Percentiles rank a stretch among this genome's conserved stretches.
Evolutionary conservation across 2,797 vertebrate species (phyloP).

Genomic region (Euthynnus affinis): DNA sequence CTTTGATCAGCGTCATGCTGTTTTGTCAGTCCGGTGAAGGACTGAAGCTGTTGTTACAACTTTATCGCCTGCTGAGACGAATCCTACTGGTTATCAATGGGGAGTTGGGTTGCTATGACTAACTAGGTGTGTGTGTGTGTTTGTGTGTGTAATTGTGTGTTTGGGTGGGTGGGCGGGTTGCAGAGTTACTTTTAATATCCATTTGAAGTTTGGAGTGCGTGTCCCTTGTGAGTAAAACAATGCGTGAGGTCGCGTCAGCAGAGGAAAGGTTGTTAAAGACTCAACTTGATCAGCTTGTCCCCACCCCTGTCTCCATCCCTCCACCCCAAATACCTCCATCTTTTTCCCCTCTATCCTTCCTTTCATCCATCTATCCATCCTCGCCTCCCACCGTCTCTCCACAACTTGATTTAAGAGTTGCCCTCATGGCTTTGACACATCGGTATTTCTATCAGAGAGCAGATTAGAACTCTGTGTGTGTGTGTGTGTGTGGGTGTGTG

Average conservation of each 20-base stretch:
- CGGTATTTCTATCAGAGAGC: constrained; percentile 95
- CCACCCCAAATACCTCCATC: constrained; percentile 10
- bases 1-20: constrained; percentile 31
- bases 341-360: constrained; percentile 34
- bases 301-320: constrained; percentile 18
- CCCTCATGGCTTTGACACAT: constrained; percentile 95
- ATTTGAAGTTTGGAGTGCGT: constrained; percentile 2
- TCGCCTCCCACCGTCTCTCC: constrained; percentile 51
- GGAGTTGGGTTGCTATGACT: constrained; percentile 18
- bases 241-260: constrained; percentile 21
- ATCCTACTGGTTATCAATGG: constrained; percentile 12
- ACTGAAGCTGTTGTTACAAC: constrained; percentile 11
- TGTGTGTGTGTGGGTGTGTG: constrained; percentile 62
- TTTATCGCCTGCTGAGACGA: constrained; percentile 43
- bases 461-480: constrained; percentile 90
- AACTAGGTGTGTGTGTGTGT: constrained; percentile 29
- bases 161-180: background rate
- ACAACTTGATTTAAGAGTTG: constrained; percentile 95
- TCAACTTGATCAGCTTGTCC: constrained; percentile 45
- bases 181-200: constrained; percentile 39
- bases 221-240: constrained; percentile 23
- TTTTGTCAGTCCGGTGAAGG: constrained; percentile 30
- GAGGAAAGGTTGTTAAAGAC: constrained; percentile 33
- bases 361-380: constrained; percentile 44
- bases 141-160: constrained; percentile 10